Evolutionary conservation across 2,888 invertebrate genomes (phyloP).

Genomic region (Diadegma fenestrale): DNA sequence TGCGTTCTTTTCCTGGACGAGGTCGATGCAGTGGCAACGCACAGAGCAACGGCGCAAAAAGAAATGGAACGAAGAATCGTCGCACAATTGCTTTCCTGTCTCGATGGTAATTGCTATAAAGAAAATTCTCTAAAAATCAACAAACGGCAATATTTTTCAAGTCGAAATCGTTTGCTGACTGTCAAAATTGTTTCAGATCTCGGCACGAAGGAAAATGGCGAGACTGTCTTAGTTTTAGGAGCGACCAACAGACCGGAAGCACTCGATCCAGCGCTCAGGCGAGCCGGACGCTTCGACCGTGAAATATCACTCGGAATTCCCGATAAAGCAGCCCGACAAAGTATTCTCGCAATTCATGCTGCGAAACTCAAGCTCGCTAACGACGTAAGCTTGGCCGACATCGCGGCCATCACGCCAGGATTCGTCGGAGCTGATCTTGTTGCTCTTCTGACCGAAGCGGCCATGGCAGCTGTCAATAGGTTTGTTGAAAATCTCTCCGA

Average conservation of each 20-base stretch:
- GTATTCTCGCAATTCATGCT: conserved; percentile 92
- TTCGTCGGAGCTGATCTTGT: conserved; percentile 98
- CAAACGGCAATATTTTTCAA: neutral
- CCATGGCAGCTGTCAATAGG: conserved; percentile 94
- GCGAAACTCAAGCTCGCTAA: conserved; percentile 89
- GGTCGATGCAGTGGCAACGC: conserved; percentile 97
- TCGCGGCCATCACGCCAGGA: conserved; percentile 96
- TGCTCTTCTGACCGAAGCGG: conserved; percentile 94
- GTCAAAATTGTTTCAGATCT: conserved; percentile 83
- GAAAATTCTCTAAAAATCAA: neutral
- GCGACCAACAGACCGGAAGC: conserved; percentile 97
- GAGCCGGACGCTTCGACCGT: conserved; percentile 97
- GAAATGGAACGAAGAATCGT: conserved; percentile 99
- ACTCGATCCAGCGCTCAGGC: conserved; percentile 95
- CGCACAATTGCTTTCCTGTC: conserved; percentile 94
- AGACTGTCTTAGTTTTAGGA: conserved; percentile 94
- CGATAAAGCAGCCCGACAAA: conserved; percentile 91
- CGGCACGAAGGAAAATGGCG: conserved; percentile 86
- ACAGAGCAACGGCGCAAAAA: conserved; percentile 94
- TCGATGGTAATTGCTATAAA: conserved; percentile 89
- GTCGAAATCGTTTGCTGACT: neutral
- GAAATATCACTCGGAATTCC: conserved; percentile 98
- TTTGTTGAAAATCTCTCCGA: conserved; percentile 60
- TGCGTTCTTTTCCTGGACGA: conserved; percentile 98
- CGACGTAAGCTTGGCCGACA: conserved; percentile 89